A percentile compares a stretch with the other conserved stretches of the same genome.
Conservation (phyloP, 2,888 invertebrate genomes). For the Calliopum simillimum region DNA sequence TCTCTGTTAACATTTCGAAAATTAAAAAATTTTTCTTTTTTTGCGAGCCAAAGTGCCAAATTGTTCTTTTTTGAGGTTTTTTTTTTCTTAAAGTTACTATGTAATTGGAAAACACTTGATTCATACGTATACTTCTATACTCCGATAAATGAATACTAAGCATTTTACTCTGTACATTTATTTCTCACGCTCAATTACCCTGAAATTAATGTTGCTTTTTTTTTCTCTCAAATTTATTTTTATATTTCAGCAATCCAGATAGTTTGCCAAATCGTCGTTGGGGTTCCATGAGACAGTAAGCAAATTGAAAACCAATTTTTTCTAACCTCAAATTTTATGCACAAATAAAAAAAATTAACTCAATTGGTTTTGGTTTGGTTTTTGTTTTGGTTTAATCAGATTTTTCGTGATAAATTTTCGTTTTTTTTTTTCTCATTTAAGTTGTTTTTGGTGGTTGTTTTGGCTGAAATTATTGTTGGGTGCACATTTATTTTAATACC, state of each 20-base stretch:
- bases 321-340: slow-evolving; percentile 31
- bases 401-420: neutral
- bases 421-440: neutral
- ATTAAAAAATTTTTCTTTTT: too few relatives aligned
- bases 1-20: too few relatives aligned
- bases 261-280: slow-evolving; percentile 73
- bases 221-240: slow-evolving; percentile 46
- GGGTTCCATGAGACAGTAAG: slow-evolving; percentile 76
- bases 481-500: neutral
- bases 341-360: slow-evolving; percentile 9
- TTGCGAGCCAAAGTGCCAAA: too few relatives aligned
- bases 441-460: neutral
- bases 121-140: too few relatives aligned
- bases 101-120: too few relatives aligned
- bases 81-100: too few relatives aligned
- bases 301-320: slow-evolving; percentile 44
- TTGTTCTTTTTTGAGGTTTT: too few relatives aligned
- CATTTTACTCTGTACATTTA: neutral
- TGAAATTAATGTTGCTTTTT: slow-evolving; percentile 17
- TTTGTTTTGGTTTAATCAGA: slow-evolving; percentile 1
- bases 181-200: neutral
- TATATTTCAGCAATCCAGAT: slow-evolving; percentile 71
- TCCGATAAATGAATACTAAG: neutral
- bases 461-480: neutral
- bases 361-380: slow-evolving; percentile 36